These are phyloP conservation scores for Volucella inflata DNA, from an alignment of 2,888 invertebrate genomes.

Conservation along the genomic window DNA sequence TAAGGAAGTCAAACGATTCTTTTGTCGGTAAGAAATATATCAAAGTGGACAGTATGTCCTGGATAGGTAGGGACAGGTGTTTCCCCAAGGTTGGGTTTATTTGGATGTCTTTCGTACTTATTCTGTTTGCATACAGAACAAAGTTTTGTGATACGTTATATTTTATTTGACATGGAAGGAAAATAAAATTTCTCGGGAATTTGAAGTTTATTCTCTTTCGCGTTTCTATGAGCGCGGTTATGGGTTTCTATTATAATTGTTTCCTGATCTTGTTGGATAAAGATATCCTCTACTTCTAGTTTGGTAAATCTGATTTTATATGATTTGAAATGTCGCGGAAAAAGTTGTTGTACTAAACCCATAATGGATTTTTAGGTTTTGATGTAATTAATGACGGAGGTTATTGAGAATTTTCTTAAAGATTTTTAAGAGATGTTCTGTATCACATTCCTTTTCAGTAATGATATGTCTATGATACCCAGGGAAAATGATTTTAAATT, in stretches of 20 bases:
- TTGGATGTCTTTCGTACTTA: conserved; percentile 47
- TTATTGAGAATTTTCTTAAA: conserved; percentile 13
- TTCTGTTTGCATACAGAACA: conserved; percentile 17
- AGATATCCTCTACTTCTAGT: conserved; percentile 11
- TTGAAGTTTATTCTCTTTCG: conserved; percentile 8
- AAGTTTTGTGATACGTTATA: background rate
- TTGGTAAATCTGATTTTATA: conserved; percentile 4
- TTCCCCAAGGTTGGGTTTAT: conserved; percentile 21
- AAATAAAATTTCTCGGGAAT: conserved; percentile 47
- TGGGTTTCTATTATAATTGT: conserved; percentile 14
- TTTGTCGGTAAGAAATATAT: conserved; percentile 29
- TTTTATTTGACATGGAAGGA: conserved; percentile 15
- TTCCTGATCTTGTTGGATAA: background rate
- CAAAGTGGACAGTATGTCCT: conserved; percentile 48
- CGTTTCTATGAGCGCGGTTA: conserved; percentile 8
- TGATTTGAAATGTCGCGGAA: background rate
- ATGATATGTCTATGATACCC: conserved; percentile 22
- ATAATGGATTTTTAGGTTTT: conserved; percentile 4
- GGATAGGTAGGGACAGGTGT: conserved; percentile 55
- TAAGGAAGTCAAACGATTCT: conserved; percentile 24
- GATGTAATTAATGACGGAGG: background rate
- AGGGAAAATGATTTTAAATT: conserved; percentile 23
- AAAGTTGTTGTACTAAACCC: conserved; percentile 7
- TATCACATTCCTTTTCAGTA: conserved; percentile 6
- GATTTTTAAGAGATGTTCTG: conserved; percentile 7